These are phyloP conservation scores for Echeneis naucrates DNA, from an alignment of 2,797 vertebrate genomes.

Conservation along the genomic window DNA sequence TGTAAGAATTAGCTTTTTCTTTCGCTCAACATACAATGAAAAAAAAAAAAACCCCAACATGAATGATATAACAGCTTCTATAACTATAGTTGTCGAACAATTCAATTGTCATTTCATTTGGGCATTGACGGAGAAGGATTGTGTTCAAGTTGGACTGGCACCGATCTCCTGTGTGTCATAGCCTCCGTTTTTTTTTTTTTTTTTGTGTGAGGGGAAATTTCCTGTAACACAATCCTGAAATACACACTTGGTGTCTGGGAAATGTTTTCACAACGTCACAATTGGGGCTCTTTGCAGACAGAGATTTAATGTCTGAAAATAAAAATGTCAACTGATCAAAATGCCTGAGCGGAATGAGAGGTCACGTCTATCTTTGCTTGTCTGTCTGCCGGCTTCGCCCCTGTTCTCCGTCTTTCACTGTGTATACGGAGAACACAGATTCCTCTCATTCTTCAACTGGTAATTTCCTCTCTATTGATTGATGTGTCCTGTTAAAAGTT, in stretches of 20 bases:
- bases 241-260: slow-evolving; percentile 67
- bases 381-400: slow-evolving; percentile 34
- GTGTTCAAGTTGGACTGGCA: slow-evolving; percentile 68
- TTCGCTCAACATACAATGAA: slow-evolving; percentile 13
- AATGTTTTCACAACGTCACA: slow-evolving; percentile 68
- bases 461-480: slow-evolving; percentile 72
- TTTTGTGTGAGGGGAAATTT: slow-evolving; percentile 72
- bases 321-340: slow-evolving; percentile 62
- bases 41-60: slow-evolving; percentile 14
- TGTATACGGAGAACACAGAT: slow-evolving; percentile 48
- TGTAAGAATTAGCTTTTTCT: slow-evolving; percentile 17
- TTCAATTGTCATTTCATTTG: slow-evolving; percentile 40
- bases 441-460: slow-evolving; percentile 64
- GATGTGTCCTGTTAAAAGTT: slow-evolving; percentile 64
- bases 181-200: slow-evolving; percentile 71
- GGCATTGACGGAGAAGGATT: slow-evolving; percentile 38
- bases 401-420: slow-evolving; percentile 16
- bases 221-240: slow-evolving; percentile 73
- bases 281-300: slow-evolving; percentile 49
- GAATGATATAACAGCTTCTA: slow-evolving; percentile 15
- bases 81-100: slow-evolving; percentile 36
- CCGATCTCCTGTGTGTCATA: slow-evolving; percentile 65
- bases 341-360: slow-evolving; percentile 53
- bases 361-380: slow-evolving; percentile 56
- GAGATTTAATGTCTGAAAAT: slow-evolving; percentile 53